Percentiles rank a stretch among this genome's conserved stretches.
These are phyloP conservation scores for Girardia tigrina DNA, from an alignment of 2,888 invertebrate genomes.

Conservation along the genomic window DNA sequence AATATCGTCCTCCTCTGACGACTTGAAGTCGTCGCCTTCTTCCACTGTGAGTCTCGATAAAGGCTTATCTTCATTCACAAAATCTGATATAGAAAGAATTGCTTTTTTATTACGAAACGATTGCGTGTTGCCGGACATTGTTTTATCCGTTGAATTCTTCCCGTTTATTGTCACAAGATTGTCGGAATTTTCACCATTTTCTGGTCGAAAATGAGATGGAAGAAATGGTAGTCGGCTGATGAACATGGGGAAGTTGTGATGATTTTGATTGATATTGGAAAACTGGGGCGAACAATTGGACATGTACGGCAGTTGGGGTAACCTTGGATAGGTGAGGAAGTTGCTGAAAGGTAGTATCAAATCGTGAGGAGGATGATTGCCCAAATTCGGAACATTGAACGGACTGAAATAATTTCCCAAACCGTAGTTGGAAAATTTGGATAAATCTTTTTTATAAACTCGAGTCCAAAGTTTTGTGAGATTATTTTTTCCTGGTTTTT, in stretches of 20 bases:
- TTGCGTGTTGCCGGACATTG: not conserved
- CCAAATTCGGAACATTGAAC: not conserved
- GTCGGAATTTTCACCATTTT: not conserved
- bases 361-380: not conserved
- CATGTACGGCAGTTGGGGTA: not conserved
- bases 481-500: slow-evolving; percentile 40
- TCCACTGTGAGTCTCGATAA: not conserved
- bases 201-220: not conserved
- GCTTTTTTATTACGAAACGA: slow-evolving; percentile 5
- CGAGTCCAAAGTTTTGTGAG: slow-evolving; percentile 37
- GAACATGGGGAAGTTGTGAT: not conserved
- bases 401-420: slow-evolving; percentile 18
- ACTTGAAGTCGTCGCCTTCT: not conserved
- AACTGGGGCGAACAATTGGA: not conserved
- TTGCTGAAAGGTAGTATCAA: not conserved
- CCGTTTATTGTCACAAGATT: not conserved
- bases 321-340: not conserved
- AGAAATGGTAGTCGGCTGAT: not conserved
- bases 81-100: not conserved
- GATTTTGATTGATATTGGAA: not conserved
- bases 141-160: not conserved
- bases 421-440: slow-evolving; percentile 27
- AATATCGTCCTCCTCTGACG: not conserved
- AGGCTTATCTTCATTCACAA: slow-evolving; percentile 9
- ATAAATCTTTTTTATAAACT: slow-evolving; percentile 36